phyloP scores from a whole-genome alignment of 2,888 invertebrate species.

The Pollenia angustigena region DNA sequence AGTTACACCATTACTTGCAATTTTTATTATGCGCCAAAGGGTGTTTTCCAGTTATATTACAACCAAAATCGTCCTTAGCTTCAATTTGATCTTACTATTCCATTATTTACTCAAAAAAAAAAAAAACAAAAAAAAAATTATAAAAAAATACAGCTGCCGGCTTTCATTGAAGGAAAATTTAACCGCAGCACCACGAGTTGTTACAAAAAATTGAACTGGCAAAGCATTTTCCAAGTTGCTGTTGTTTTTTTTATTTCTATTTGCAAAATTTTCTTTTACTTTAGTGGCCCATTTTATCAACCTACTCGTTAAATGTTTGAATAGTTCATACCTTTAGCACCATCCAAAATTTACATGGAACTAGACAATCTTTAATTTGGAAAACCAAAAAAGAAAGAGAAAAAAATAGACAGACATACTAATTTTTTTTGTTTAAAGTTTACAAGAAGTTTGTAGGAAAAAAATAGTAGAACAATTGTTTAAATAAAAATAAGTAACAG shows the following conservation, averaged over 20 bases:
- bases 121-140: constrained; percentile 4
- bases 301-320: constrained; percentile 71
- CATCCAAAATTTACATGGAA: constrained; percentile 26
- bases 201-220: constrained; percentile 70
- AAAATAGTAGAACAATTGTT: too few species aligned
- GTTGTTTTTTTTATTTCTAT: background rate
- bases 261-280: constrained; percentile 23
- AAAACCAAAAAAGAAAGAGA: constrained; percentile 6
- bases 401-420: background rate
- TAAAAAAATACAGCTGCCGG: constrained; percentile 66
- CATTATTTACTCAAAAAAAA: constrained; percentile 67
- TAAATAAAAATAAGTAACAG: too few species aligned
- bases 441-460: background rate
- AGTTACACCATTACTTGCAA: constrained; percentile 64
- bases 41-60: constrained; percentile 72
- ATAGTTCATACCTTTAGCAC: constrained; percentile 73
- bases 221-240: constrained; percentile 58
- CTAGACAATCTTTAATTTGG: constrained; percentile 34
- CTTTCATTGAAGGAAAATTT: constrained; percentile 68
- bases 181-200: constrained; percentile 69
- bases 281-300: constrained; percentile 75
- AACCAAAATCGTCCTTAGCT: constrained; percentile 68
- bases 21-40: constrained; percentile 71
- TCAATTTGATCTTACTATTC: constrained; percentile 30
- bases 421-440: constrained; percentile 8